Evolutionary conservation across 1,140 invertebrate species (phyloP).

Genomic region (Anastrepha obliqua): DNA sequence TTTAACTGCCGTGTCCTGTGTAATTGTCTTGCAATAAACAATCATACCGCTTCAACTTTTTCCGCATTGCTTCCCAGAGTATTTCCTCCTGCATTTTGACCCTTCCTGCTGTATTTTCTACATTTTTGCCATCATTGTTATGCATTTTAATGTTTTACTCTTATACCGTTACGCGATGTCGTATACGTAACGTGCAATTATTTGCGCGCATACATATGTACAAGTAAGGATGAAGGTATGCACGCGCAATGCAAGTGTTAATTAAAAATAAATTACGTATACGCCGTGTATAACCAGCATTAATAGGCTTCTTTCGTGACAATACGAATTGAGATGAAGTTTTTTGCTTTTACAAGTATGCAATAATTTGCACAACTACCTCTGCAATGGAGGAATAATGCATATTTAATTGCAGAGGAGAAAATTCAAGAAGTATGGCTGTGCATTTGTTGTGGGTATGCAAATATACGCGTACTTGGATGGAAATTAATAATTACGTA

Average conservation of each 20-base stretch:
- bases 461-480: no score
- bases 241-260: neutral
- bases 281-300: slow-evolving; percentile 13
- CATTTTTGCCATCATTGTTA: slow-evolving; percentile 38
- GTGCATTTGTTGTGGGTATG: no score
- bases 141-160: neutral
- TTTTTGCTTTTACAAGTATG: neutral
- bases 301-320: slow-evolving; percentile 8
- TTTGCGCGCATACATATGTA: neutral
- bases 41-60: neutral
- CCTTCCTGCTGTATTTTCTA: neutral
- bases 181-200: neutral
- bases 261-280: slow-evolving; percentile 46
- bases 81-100: neutral
- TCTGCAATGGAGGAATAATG: no score
- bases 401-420: no score
- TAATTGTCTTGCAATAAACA: neutral
- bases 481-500: no score
- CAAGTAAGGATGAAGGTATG: neutral
- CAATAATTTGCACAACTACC: neutral
- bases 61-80: neutral
- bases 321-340: neutral
- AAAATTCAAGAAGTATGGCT: neutral
- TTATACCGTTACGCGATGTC: neutral
- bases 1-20: no score